Evolutionary conservation across 1,140 invertebrate genomes (phyloP), one percentile per base, ranked within the genome.

Genomic region (Drosophila ananassae): DNA sequence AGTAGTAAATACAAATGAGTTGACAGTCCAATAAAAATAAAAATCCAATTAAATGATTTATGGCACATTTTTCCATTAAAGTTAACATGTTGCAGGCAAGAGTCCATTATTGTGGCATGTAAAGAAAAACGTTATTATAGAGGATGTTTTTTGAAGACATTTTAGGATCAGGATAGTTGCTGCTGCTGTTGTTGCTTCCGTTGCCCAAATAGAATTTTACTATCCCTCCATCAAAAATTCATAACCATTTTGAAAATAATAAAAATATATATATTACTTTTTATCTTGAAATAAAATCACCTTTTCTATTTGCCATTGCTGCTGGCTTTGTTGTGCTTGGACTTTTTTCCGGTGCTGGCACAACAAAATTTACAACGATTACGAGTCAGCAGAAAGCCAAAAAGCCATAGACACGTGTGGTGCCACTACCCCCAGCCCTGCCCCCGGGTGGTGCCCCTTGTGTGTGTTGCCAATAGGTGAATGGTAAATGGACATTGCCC

Each of bases 11-110:
- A 25, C 44, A 22, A 52, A 30, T 41, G 17, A 44, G 73, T 64
- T 56, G 41, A 73, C 39, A 77, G 50, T 13, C 39, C 48, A 34
- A 10, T 24, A 39, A 50, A 61, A 57, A 69, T 78, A 63, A 72
- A 83, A 83, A 83, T 76, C 51, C 69, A 87, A 89, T 87, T 89
- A 83, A 87, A 89, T 87, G 74, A 89, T 87, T 87, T 80, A 87
- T 87, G 79, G 56, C 57, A 52, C 58, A 73, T 79, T 79, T 37
- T 89, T 82, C 75, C 74, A 77, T 71, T 73, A 72, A 77, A 73
- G 74, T 87, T 76, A 89, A 87, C 82, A 89, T 71, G 78, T 89
- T 22, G 24, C 21, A 30, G 47, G 12, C n/a, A 21, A 17, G 9
- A 73, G 69, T 73, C 52, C 59, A 63, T 73, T 59, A 53, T 51